Evolutionary conservation across 23 tunicate genomes (phyloP).

Genomic region (Oikopleura dioica): DNA sequence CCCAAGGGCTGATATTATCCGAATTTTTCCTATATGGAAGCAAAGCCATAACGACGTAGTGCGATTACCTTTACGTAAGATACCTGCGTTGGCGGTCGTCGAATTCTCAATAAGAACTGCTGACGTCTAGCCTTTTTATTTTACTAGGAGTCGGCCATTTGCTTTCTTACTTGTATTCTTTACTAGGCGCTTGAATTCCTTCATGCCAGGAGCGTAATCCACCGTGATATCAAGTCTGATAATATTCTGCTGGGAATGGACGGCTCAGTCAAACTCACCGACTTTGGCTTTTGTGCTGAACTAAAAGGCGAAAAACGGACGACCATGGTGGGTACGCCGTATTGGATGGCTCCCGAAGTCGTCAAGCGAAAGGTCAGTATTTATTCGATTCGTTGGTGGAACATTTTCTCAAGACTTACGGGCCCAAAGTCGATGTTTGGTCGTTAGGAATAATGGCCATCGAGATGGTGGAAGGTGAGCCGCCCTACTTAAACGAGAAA

Average conservation of each 20-base stretch:
- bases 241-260: conserved; percentile 52
- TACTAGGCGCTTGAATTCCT: conserved; percentile 56
- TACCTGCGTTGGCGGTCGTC: too few relatives aligned
- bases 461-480: conserved; percentile 96
- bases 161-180: neutral
- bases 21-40: too few relatives aligned
- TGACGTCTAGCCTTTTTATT: too few relatives aligned
- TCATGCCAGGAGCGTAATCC: conserved; percentile 60
- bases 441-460: conserved; percentile 93
- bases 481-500: conserved; percentile 82
- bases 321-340: conserved; percentile 89
- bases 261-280: conserved; percentile 59
- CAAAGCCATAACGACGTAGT: too few relatives aligned
- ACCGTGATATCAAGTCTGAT: conserved; percentile 93
- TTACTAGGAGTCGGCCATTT: neutral
- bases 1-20: too few relatives aligned
- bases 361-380: conserved; percentile 46
- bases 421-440: conserved; percentile 93
- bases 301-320: conserved; percentile 71
- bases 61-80: too few relatives aligned
- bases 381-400: neutral
- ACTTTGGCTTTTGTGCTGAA: conserved; percentile 98
- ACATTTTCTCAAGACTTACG: conserved; percentile 24
- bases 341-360: conserved; percentile 99
- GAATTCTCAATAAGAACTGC: too few relatives aligned